Conservation (phyloP, 2,888 invertebrate genomes). For the Cataglyphis rosenhaueri region DNA sequence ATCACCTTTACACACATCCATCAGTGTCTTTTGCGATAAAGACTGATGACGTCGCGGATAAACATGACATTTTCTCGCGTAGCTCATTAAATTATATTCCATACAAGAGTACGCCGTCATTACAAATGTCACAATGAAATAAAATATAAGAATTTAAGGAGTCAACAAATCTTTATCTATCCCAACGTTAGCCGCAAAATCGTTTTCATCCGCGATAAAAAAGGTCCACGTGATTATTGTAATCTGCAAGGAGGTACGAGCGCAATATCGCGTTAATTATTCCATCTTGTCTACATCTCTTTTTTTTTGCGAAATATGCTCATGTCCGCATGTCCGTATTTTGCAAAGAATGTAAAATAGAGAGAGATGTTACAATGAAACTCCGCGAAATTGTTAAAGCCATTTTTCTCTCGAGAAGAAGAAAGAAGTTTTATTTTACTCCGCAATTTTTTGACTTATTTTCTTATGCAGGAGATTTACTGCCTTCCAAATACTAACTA, state of each 20-base stretch:
- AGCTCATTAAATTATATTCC: conserved; percentile 37
- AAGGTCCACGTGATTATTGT: not conserved
- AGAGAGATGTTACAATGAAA: not conserved
- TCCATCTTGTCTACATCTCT: not conserved
- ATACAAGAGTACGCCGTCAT: not conserved
- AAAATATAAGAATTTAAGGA: not conserved
- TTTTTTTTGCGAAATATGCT: conserved; percentile 2
- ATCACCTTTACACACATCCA: conserved; percentile 25
- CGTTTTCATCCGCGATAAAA: not conserved
- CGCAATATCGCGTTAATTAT: not conserved
- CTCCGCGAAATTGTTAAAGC: not conserved
- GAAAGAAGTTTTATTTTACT: not conserved
- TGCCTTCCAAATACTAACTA: not conserved
- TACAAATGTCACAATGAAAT: conserved; percentile 45
- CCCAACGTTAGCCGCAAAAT: not conserved
- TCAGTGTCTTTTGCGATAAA: conserved; percentile 17
- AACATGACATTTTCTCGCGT: conserved; percentile 25
- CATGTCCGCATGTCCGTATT: not conserved
- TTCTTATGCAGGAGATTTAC: not conserved
- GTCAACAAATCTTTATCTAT: not conserved
- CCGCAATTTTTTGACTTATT: conserved; percentile 25
- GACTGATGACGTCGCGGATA: not conserved
- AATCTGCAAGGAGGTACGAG: not conserved
- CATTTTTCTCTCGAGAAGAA: conserved; percentile 6
- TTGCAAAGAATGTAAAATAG: too few relatives aligned